These are phyloP conservation scores for Plumapathes pennacea DNA, from an alignment of 92 coral and sea anemone genomes.

Conservation along the genomic window DNA sequence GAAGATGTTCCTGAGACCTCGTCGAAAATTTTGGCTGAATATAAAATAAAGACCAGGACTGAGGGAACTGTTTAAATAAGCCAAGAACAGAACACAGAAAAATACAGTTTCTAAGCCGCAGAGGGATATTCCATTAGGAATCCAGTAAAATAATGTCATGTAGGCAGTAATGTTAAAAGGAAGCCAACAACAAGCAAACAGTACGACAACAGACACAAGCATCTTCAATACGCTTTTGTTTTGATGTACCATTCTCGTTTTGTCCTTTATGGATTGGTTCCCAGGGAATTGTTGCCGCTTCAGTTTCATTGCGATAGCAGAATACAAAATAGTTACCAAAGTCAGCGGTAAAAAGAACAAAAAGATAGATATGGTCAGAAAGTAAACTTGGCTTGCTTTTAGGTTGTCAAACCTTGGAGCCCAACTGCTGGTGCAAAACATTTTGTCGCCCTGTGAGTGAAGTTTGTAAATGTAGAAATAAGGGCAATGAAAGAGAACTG, in stretches of 20 bases:
- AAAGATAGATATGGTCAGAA: constrained; percentile 30
- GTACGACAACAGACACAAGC: constrained; percentile 51
- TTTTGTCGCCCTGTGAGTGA: not conserved
- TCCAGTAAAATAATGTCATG: constrained; percentile 28
- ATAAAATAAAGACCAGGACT: constrained; percentile 54
- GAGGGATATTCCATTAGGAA: too few species aligned
- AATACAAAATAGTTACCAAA: constrained; percentile 30
- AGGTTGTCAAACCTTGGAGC: not conserved
- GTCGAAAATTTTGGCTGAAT: constrained; percentile 53
- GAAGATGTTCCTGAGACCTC: constrained; percentile 26
- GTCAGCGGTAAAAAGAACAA: constrained; percentile 43
- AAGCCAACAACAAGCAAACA: constrained; percentile 49
- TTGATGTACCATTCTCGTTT: constrained; percentile 33
- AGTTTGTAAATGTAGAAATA: constrained; percentile 27
- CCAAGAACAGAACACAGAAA: constrained; percentile 18
- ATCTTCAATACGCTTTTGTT: constrained; percentile 52
- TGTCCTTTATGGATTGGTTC: constrained; percentile 5
- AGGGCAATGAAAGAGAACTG: constrained; percentile 28
- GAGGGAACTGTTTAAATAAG: constrained; percentile 35
- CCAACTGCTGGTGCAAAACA: constrained; percentile 13
- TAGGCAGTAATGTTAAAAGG: constrained; percentile 43
- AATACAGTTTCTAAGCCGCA: constrained; percentile 19
- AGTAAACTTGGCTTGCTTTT: constrained; percentile 5
- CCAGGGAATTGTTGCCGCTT: constrained; percentile 38
- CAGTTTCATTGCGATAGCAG: constrained; percentile 27